phyloP scores from a whole-genome alignment of 2,888 invertebrate genomes.

The Drosophila algonquin region DNA sequence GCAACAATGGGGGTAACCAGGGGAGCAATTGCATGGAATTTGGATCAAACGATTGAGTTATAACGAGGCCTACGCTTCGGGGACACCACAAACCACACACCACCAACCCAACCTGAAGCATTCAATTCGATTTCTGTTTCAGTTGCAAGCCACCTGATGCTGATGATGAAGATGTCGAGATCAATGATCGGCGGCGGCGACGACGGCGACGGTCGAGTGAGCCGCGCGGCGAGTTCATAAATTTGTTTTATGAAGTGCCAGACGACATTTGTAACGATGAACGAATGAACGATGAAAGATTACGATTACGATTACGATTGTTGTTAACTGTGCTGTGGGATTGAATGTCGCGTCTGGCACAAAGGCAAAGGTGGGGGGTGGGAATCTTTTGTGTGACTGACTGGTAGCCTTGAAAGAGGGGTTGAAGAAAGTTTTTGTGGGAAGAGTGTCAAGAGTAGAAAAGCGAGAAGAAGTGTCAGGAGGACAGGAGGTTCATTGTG shows the following conservation, averaged over 20 bases:
- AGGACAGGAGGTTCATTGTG: too few species aligned
- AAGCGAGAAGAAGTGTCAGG: too few species aligned
- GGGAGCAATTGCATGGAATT: constrained; percentile 72
- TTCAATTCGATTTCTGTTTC: constrained; percentile 31
- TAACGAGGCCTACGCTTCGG: constrained; percentile 57
- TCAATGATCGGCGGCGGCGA: constrained; percentile 71
- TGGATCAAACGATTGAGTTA: constrained; percentile 79
- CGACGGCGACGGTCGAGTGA: not conserved
- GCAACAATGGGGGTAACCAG: constrained; percentile 80
- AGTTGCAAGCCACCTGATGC: constrained; percentile 71
- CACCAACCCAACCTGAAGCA: constrained; percentile 6
- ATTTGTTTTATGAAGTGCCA: constrained; percentile 81
- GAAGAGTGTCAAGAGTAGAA: not conserved
- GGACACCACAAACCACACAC: constrained; percentile 26
- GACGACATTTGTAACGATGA: constrained; percentile 73
- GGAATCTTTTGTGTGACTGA: not conserved
- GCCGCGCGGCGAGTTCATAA: constrained; percentile 73
- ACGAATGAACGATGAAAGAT: constrained; percentile 66
- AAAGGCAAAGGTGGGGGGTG: not conserved
- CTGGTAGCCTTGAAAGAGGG: constrained; percentile 3
- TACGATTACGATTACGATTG: constrained; percentile 60
- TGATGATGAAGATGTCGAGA: constrained; percentile 81
- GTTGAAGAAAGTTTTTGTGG: not conserved
- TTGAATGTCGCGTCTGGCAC: constrained; percentile 4
- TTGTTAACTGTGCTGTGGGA: constrained; percentile 3